These are phyloP conservation scores for Thalassophryne amazonica DNA, from an alignment of 2,797 vertebrate species.

Conservation along the genomic window DNA sequence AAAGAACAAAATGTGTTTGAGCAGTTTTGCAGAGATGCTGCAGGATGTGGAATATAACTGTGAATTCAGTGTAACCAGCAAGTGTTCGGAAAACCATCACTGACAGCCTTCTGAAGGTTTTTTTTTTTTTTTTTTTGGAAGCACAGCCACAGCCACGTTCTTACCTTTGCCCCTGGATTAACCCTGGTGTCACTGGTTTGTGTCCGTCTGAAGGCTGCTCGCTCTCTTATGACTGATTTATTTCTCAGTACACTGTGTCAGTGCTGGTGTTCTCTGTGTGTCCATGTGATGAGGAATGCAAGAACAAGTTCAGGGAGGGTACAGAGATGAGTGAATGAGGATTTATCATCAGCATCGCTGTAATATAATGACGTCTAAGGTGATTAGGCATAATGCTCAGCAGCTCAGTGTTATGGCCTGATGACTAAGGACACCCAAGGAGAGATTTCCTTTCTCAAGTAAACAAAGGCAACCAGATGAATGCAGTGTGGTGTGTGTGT, in stretches of 20 bases:
- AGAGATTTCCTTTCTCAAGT: no score
- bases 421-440: no score
- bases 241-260: slow-evolving; percentile 1
- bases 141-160: not conserved
- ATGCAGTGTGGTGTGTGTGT: no score
- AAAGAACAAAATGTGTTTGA: no score
- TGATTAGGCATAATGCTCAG: slow-evolving; percentile 34
- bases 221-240: not conserved
- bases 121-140: not conserved
- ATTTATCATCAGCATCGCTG: slow-evolving; percentile 9
- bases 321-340: slow-evolving; percentile 28
- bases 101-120: not conserved
- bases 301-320: slow-evolving; percentile 14
- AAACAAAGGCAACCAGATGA: no score
- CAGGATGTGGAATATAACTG: no score
- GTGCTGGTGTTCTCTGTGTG: not conserved
- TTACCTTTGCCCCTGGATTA: slow-evolving; percentile 26
- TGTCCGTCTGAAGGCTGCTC: no score
- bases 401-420: not conserved
- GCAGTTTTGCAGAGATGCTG: no score
- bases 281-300: not conserved
- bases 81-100: not conserved
- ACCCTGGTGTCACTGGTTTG: not conserved
- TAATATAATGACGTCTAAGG: slow-evolving; percentile 17
- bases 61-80: not conserved